Evolutionary conservation across 2,113 vertebrate species (phyloP), one percentile per base, ranked within the genome.

Genomic region (Lanius ludovicianus): DNA sequence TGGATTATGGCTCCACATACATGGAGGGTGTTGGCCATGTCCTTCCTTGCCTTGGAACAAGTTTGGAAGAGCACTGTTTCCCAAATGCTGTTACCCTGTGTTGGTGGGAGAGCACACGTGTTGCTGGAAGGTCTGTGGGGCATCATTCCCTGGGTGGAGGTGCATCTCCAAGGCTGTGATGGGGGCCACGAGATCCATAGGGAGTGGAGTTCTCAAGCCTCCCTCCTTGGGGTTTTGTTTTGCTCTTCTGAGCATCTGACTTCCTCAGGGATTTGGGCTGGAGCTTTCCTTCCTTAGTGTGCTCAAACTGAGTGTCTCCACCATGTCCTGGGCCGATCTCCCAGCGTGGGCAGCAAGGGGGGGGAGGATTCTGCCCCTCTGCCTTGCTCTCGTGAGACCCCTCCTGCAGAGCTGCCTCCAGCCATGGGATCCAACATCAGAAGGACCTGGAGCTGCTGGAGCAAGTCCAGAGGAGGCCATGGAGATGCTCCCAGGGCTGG

Each of bases 31-130:
- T 24, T 75, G 17, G 22, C 62, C 62, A 8, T 44, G 41, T 37
- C 75, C 25, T 27, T 2, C 17, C 55, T 35, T 86, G 39, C 65
- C 31, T 78, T 79, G 39, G 33, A 73, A 47, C 0, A 5, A 53
- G 44, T 27, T 68, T 44, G 77, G 30, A 55, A 64, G 46, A 76
- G 30, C 9, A 1, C 13, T 25, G 10, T 56, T 80, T 50, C 18
- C 63, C 19, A 3, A 2, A 1, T 27, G 21, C 42, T 1, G 0
- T 63, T 67, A 9, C 11, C 33, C 22, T 50, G 2, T 1, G 0
- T 24, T 1, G 1, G 27, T 49, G 28, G 68, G 19, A 80, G 35
- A 55, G 47, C 73, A 20, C 25, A 12, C 11, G 30, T 9, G 7
- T 30, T 52, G 22, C 14, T n/a, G 13, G 35, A 37, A n/a, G 30